phyloP scores from a whole-genome alignment of 2,113 vertebrate genomes.

The Pangasianodon gigas region DNA sequence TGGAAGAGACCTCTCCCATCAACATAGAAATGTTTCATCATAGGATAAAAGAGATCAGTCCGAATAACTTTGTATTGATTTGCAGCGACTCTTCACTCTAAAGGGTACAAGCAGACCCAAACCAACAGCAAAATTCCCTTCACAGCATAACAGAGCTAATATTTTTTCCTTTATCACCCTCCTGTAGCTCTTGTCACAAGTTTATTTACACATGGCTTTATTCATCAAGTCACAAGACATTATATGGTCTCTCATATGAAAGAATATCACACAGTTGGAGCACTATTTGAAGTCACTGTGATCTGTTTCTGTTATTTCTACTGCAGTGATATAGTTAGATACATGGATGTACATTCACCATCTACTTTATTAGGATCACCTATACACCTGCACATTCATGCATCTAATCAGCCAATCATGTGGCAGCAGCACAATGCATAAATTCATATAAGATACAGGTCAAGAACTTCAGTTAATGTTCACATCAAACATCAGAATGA shows the following conservation, averaged over 20 bases:
- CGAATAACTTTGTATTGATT: neutral
- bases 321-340: neutral
- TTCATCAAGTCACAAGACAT: conserved; percentile 35
- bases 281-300: neutral
- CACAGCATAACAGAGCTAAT: neutral
- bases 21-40: neutral
- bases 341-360: neutral
- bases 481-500: neutral
- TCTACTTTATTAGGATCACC: neutral
- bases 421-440: neutral
- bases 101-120: neutral
- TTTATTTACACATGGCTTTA: neutral
- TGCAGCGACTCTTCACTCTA: neutral
- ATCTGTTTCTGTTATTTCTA: too few species aligned
- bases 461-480: neutral
- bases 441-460: neutral
- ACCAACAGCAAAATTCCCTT: neutral
- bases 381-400: neutral
- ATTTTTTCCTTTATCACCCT: neutral
- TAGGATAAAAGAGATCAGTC: neutral
- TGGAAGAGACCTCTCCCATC: neutral
- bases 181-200: neutral
- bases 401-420: neutral
- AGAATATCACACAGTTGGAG: neutral
- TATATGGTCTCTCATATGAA: neutral